Evolutionary conservation across 2,113 vertebrate genomes (phyloP), one percentile per base, ranked within the genome.

Genomic region (Cathartes aura): DNA sequence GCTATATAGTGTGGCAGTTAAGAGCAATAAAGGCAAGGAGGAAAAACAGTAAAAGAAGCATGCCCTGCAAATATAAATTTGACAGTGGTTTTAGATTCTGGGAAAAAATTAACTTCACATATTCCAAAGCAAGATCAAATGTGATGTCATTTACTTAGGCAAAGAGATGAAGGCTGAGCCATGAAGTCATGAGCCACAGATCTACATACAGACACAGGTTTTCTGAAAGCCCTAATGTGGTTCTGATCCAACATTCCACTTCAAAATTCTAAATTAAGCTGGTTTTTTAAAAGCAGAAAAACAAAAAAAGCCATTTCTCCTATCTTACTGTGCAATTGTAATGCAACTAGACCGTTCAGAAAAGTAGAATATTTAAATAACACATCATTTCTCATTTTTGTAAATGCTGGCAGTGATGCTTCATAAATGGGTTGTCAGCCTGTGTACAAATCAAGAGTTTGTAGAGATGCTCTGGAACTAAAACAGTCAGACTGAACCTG

Each of bases 351-450:
- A 23, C 27, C 72, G 60, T 59, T 79, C 30, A 60, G 70, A 82
- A 72, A 74, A 52, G 12, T 26, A 80, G 30, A 88, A 52, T 86
- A 92, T 85, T 86, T 79, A 86, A 94, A 93, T 86, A 95, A 82
- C 73, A 34, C 15, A 83, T 72, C 1, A 16, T 42, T 90, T 58
- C 42, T 66, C n/a, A 48, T 76, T 88, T 90, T 68, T 81, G 60
- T 53, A 82, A 48, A 55, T 22, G 27, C 36, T 86, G 71, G 27
- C 48, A 73, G 48, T 42, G 59, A 50, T 62, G 56, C 32, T 81
- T 82, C 48, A 56, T 42, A 43, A 64, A 86, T n/a, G 50, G 71
- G 29, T 59, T 48, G 50, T 50, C 82, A 92, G 52, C 19, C 67
- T 92, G 24, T 42, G 72, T 53, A 81, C 50, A 89, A 81, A 89